These are phyloP conservation scores for Cardiocondyla obscurior DNA, from an alignment of 1,140 invertebrate genomes.

Conservation along the genomic window DNA sequence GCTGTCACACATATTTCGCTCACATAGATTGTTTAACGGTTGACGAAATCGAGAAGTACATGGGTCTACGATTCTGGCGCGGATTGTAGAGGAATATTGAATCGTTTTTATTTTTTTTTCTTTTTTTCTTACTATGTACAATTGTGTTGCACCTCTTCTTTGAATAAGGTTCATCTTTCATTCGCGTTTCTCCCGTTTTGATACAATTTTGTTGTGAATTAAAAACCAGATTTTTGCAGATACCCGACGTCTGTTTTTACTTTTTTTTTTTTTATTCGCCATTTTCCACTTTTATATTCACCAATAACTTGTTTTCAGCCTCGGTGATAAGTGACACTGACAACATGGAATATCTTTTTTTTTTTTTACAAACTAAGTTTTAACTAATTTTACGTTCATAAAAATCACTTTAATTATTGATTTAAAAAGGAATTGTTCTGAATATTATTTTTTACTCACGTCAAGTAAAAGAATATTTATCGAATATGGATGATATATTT, in stretches of 20 bases:
- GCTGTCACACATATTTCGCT: slow-evolving; percentile 56
- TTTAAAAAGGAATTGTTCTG: neutral
- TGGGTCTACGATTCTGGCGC: slow-evolving; percentile 77
- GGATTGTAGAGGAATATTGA: slow-evolving; percentile 76
- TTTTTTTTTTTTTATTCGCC: slow-evolving; percentile 61
- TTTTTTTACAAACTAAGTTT: slow-evolving; percentile 12
- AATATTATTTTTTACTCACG: neutral
- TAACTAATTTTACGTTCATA: neutral
- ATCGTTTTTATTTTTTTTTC: slow-evolving; percentile 74
- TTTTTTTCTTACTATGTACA: slow-evolving; percentile 58
- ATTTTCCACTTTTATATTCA: slow-evolving; percentile 8
- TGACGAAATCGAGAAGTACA: slow-evolving; percentile 79
- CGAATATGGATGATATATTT: neutral
- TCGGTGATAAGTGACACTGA: neutral
- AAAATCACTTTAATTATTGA: neutral
- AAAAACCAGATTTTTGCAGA: slow-evolving; percentile 79
- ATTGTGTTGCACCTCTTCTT: slow-evolving; percentile 74
- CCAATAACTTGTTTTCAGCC: slow-evolving; percentile 1
- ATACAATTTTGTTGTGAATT: slow-evolving; percentile 79
- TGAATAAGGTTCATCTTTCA: slow-evolving; percentile 59
- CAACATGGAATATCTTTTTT: neutral
- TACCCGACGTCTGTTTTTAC: slow-evolving; percentile 61
- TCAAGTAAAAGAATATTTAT: neutral
- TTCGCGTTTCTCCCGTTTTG: slow-evolving; percentile 73
- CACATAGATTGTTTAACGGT: slow-evolving; percentile 75